Evolutionary conservation across 2,888 invertebrate species (phyloP).

Genomic region (Drosophila dives): DNA sequence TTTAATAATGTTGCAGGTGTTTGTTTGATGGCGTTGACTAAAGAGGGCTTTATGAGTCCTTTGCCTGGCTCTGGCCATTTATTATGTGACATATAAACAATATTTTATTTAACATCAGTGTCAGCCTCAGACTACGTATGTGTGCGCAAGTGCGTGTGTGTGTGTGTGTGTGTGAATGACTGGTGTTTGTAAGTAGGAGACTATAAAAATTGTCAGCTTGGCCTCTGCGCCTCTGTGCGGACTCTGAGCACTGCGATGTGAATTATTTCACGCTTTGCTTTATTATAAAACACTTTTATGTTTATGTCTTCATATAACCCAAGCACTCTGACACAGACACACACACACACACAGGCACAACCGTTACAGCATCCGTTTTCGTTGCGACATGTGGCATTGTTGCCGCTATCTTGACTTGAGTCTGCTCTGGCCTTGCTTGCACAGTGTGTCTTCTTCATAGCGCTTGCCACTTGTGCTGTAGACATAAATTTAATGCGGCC

Average conservation of each 20-base stretch:
- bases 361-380: constrained; percentile 57
- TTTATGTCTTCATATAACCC: constrained; percentile 79
- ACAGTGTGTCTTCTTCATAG: constrained; percentile 58
- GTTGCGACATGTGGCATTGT: constrained; percentile 71
- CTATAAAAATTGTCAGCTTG: constrained; percentile 81
- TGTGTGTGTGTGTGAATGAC: constrained; percentile 1
- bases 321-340: constrained; percentile 65
- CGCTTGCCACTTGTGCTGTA: constrained; percentile 71
- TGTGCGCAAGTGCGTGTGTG: not conserved
- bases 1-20: constrained; percentile 64
- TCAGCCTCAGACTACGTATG: constrained; percentile 35
- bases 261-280: constrained; percentile 81
- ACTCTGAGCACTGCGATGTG: constrained; percentile 56
- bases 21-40: constrained; percentile 63
- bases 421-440: constrained; percentile 14
- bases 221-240: constrained; percentile 46
- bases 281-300: constrained; percentile 82
- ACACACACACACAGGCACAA: constrained; percentile 4
- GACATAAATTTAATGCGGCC: constrained; percentile 76
- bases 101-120: constrained; percentile 81
- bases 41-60: constrained; percentile 68
- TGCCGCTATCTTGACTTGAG: constrained; percentile 35
- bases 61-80: constrained; percentile 66
- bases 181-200: constrained; percentile 37
- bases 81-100: constrained; percentile 78